Evolutionary conservation across 2,797 vertebrate species (phyloP), one percentile per base, ranked within the genome.

Genomic region (Crocidura indochinensis): DNA sequence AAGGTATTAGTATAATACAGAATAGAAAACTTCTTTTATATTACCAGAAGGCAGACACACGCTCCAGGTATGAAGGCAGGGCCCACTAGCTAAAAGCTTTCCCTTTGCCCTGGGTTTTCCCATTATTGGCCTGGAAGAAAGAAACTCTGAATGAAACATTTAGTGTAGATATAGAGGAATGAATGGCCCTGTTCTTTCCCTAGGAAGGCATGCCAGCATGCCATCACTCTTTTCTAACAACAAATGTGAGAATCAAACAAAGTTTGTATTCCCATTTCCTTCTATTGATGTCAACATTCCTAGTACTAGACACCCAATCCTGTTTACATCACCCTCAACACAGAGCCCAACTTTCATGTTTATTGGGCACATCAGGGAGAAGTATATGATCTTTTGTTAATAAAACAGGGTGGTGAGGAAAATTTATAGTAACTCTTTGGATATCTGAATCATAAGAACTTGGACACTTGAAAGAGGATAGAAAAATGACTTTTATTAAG

Each of bases 401-500:
- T 69, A 87, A 73, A 92, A 88, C 8, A 78, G 87, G 67, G 71
- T 75, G 47, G 2, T 24, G n/a, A 76, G 62, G 15, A 38, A 79
- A 27, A 92, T 76, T 56, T 65, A 84, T 1, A 38, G 38, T 38
- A 53, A 51, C 53, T 27, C 75, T 67, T 71, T 80, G 76, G 46
- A 26, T 64, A 86, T 84, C 51, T 84, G 60, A 64, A 76, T 90
- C 44, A 44, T 84, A 85, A 82, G 75, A 29, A 84, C 51, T 29
- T 53, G 22, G 49, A 78, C 44, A 84, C 26, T 91, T 90, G 20
- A 79, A 95, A 79, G 72, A 73, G 22, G 72, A 6, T 22, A 22
- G 31, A 56, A 73, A 90, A 65, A 68, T 72, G 60, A 83, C 82
- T 93, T 93, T 88, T 93, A 95, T 83, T 87, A 94, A 91, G 87